These are phyloP conservation scores for Denticeps clupeoides DNA, from an alignment of 2,797 vertebrate species.

Conservation along the genomic window DNA sequence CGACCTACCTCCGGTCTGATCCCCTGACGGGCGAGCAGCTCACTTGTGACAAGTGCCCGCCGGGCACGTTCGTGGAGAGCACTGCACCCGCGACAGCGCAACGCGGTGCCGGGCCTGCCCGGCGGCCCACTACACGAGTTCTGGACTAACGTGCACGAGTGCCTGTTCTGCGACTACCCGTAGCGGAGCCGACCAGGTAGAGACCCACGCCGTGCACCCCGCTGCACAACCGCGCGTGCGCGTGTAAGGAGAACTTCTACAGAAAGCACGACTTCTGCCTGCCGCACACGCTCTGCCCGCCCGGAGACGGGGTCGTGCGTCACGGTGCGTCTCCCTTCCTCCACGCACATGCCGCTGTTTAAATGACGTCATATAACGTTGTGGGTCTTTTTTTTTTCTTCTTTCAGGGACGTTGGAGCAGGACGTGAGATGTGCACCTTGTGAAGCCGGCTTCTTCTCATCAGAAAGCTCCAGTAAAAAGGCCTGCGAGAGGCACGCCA, in stretches of 20 bases:
- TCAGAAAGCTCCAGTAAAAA: constrained; percentile 25
- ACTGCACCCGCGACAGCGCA: constrained; percentile 27
- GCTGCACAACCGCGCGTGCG: constrained; percentile 52
- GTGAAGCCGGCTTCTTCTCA: constrained; percentile 44
- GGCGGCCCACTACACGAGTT: constrained; percentile 48
- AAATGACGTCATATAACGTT: fast-evolving
- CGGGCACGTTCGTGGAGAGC: constrained; percentile 43
- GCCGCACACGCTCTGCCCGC: constrained; percentile 35
- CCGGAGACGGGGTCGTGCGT: constrained; percentile 10
- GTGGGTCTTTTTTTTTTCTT: fast-evolving
- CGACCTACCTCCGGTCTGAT: constrained; percentile 44
- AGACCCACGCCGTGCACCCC: constrained; percentile 38
- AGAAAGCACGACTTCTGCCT: constrained; percentile 41
- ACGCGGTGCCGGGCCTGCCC: constrained; percentile 41
- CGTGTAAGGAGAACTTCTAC: constrained; percentile 50
- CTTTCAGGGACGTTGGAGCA: constrained; percentile 38
- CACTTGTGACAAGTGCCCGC: constrained; percentile 47
- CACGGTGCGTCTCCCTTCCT: constrained; percentile 33
- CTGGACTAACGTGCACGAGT: constrained; percentile 59
- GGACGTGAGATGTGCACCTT: constrained; percentile 40
- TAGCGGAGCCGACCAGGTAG: constrained; percentile 48
- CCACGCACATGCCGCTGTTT: background rate
- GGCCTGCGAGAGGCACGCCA: constrained; percentile 34
- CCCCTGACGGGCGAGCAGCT: constrained; percentile 18
- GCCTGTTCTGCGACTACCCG: constrained; percentile 52